Conservation (phyloP, 2,113 vertebrate genomes). For the Andinoacara biseriatus region DNA sequence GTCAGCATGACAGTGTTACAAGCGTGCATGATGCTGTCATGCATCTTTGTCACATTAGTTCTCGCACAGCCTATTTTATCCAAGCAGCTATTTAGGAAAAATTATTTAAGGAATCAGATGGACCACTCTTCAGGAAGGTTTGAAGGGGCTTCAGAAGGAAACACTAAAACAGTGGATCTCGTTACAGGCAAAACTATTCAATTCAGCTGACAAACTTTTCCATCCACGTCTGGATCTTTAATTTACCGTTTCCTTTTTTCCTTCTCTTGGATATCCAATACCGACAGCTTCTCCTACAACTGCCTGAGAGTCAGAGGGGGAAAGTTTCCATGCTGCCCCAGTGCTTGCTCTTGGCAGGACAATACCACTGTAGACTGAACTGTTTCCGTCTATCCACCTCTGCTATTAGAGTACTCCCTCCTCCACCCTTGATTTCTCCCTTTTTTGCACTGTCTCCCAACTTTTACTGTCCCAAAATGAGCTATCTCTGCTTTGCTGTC, state of each 20-base stretch:
- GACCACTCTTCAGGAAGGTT: constrained; percentile 35
- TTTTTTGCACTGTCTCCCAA: constrained; percentile 50
- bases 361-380: constrained; percentile 61
- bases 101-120: constrained; percentile 9
- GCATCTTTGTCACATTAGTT: not conserved
- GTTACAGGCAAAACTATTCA: constrained; percentile 66
- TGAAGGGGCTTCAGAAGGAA: constrained; percentile 58
- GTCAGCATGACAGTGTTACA: not conserved
- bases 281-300: constrained; percentile 51
- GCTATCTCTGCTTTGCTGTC: constrained; percentile 33
- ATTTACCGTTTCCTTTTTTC: constrained; percentile 72
- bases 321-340: constrained; percentile 79
- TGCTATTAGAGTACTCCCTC: constrained; percentile 42
- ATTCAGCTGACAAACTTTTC: constrained; percentile 76
- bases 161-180: constrained; percentile 42
- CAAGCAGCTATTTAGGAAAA: constrained; percentile 9
- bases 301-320: constrained; percentile 52
- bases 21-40: not conserved
- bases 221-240: constrained; percentile 78
- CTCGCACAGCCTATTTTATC: constrained; percentile 10
- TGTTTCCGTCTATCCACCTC: constrained; percentile 66
- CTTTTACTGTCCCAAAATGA: constrained; percentile 66
- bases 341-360: constrained; percentile 64
- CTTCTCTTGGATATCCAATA: constrained; percentile 77
- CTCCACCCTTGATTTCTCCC: constrained; percentile 41